Base-by-base conservation (phyloP, 2,888 invertebrate species). In the Sussaba pulchella region DNA sequence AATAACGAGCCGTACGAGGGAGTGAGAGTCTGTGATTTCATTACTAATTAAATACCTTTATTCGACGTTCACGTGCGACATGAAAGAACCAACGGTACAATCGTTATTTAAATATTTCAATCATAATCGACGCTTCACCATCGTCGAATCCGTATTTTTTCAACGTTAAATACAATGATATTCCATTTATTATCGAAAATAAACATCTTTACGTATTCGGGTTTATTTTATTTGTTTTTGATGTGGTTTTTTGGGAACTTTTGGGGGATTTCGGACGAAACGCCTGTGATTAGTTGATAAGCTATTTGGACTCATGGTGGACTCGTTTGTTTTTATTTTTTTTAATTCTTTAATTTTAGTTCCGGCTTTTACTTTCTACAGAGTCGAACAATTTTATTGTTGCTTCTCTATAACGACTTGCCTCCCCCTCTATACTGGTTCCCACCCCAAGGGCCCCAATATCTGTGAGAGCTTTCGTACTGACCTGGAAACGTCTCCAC, bases 401-500 rank as follows among this genome's bases (percentile, higher is more conserved):
- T 73, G 9, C 59, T 64, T 17, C 41, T 45, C 26, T 10, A 36
- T 31, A 41, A 73, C 50, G 24, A 54, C 45, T 21, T 10, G 5
- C 31, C 31, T 6, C 2, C 6, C n/a, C n/a, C n/a, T n/a, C n/a
- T n/a, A n/a, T n/a, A n/a, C n/a, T n/a, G 4, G 31, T 31, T 31
- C 6, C 6, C 6, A 31, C 6, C 54, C 54, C 12, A 63, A 67
- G 73, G 54, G 52, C 69, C 63, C 52, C 73, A 73, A 78, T 78
- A 63, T 78, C 52, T 69, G 63, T 69, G 41, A 69, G 63, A 69
- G 73, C 78, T 78, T 78, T 78, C 57, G 63, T 57, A 57, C 69
- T 78, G 78, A 78, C 73, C 78, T 69, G 63, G 19, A 78, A 73
- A 73, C 54, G 78, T 78, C 78, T 54, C 39, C 12, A 41, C 36